A percentile compares a stretch with the other conserved stretches of the same genome.
phyloP scores from a whole-genome alignment of 2,113 vertebrate species.

The Xenotilapia flavipinnis region DNA sequence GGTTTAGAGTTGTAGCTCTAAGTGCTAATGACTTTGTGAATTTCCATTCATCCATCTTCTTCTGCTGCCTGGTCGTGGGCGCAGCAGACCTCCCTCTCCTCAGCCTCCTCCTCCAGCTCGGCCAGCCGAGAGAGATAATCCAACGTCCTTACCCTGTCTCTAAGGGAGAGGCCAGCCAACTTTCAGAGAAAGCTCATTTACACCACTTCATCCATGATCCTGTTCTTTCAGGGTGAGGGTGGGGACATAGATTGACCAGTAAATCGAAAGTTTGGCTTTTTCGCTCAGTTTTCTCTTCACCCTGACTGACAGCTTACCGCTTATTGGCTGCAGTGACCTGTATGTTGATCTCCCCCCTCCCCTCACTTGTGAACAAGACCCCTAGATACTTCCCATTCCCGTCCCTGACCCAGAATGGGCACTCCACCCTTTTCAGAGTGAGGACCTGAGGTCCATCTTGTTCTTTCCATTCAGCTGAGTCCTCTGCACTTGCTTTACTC shows the following conservation, averaged over 20 bases:
- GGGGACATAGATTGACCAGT: not conserved
- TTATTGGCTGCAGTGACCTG: not conserved
- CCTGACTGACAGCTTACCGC: not conserved
- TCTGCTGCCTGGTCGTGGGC: not conserved
- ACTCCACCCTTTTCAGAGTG: not conserved
- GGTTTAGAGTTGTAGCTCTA: not conserved
- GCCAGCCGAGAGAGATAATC: not conserved
- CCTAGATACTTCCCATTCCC: not conserved
- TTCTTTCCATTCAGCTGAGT: not conserved
- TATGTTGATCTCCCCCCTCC: not conserved
- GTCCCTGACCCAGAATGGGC: not conserved
- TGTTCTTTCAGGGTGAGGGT: not conserved
- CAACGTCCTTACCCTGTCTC: not conserved
- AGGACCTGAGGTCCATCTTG: not conserved
- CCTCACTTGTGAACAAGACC: not conserved
- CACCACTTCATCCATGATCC: not conserved
- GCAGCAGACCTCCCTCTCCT: not conserved
- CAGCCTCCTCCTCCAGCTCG: not conserved
- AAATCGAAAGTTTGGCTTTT: not conserved
- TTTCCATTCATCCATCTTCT: not conserved
- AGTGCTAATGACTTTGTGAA: not conserved
- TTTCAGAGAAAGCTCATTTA: not conserved
- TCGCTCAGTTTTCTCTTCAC: not conserved
- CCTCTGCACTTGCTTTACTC: not conserved
- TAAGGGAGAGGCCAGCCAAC: not conserved